Evolutionary conservation across 2,797 vertebrate genomes (phyloP).

Genomic region (Orientallactaga sibirica): DNA sequence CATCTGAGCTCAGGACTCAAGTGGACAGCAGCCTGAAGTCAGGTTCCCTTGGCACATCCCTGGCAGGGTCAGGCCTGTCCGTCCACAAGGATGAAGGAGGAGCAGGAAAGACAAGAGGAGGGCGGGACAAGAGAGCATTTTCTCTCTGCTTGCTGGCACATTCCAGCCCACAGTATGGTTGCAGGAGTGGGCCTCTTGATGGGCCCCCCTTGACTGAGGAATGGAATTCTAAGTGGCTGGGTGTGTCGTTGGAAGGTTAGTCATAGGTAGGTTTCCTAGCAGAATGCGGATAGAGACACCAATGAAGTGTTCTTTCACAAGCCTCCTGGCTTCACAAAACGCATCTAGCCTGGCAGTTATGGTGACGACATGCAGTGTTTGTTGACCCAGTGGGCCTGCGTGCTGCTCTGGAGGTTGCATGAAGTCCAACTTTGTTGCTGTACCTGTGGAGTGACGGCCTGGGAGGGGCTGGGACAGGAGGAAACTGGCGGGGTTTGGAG

Average conservation of each 20-base stretch:
- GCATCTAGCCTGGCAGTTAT: not conserved
- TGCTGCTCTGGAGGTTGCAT: not conserved
- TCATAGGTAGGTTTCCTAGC: not conserved
- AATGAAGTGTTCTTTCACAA: not conserved
- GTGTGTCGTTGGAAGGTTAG: not conserved
- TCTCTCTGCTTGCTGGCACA: not conserved
- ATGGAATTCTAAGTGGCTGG: constrained; percentile 53
- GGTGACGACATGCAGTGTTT: not conserved
- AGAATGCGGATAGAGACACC: not conserved
- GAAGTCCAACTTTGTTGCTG: not conserved
- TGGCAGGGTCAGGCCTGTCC: not conserved
- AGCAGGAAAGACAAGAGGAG: not conserved
- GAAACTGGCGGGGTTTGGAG: not conserved
- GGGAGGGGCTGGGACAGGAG: not conserved
- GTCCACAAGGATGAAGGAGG: not conserved
- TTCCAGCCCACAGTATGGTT: not conserved
- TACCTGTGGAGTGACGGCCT: not conserved
- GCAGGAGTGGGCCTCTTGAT: not conserved
- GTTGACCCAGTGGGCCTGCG: not conserved
- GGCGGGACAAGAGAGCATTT: not conserved
- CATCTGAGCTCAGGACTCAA: not conserved
- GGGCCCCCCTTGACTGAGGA: not conserved
- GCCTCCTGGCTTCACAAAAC: too few relatives aligned
- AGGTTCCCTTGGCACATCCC: not conserved
- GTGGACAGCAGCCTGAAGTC: not conserved